phyloP scores from a whole-genome alignment of 2,113 vertebrate genomes.

The Patagioenas fasciata region DNA sequence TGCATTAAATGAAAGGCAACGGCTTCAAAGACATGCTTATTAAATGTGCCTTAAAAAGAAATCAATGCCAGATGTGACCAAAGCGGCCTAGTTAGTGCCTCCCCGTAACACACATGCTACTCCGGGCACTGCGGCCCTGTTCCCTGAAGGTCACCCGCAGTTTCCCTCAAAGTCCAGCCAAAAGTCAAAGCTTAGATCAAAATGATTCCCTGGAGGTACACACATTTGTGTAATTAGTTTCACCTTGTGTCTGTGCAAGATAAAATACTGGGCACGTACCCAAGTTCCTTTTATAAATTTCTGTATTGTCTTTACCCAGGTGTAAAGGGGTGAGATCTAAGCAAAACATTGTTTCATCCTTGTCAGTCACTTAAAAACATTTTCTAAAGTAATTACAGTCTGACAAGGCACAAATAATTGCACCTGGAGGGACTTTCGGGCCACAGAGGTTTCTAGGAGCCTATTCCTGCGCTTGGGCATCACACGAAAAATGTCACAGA shows the following conservation, averaged over 20 bases:
- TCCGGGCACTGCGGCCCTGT: conserved; percentile 62
- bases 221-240: conserved; percentile 74
- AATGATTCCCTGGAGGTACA: conserved; percentile 71
- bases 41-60: conserved; percentile 92
- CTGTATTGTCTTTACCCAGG: conserved; percentile 51
- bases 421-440: conserved; percentile 43
- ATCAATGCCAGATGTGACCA: conserved; percentile 95
- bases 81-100: conserved; percentile 82
- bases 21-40: conserved; percentile 94
- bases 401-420: conserved; percentile 64
- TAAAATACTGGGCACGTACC: conserved; percentile 60
- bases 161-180: conserved; percentile 68
- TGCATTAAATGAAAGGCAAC: conserved; percentile 88
- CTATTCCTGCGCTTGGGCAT: neutral
- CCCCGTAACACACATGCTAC: conserved; percentile 71
- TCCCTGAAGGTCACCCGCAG: conserved; percentile 73
- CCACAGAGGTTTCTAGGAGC: conserved; percentile 1
- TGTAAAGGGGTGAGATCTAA: conserved; percentile 43
- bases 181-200: conserved; percentile 73
- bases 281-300: conserved; percentile 52
- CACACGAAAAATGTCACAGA: neutral
- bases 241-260: conserved; percentile 73
- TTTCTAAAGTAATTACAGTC: conserved; percentile 46
- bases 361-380: conserved; percentile 59
- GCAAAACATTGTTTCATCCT: conserved; percentile 23